Conservation (phyloP, 1,140 invertebrate genomes). For the Drosophila rufa region DNA sequence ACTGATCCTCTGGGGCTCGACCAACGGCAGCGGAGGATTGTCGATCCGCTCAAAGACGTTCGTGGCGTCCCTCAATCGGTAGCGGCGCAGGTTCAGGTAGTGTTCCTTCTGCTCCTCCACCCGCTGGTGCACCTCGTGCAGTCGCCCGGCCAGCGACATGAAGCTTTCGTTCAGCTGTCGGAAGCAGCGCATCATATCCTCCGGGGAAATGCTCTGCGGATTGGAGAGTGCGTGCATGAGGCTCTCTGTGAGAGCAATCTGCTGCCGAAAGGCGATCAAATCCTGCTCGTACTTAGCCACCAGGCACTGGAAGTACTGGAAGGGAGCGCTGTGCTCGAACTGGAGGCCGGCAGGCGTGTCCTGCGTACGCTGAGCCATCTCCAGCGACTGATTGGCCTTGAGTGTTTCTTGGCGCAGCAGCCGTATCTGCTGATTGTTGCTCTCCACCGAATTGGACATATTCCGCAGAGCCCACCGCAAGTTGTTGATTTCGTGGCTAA, state of each 20-base stretch:
- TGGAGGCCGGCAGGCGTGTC: constrained; percentile 91
- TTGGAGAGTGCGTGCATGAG: constrained; percentile 90
- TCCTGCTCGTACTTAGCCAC: constrained; percentile 91
- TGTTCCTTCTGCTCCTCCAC: constrained; percentile 93
- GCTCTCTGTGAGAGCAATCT: constrained; percentile 91
- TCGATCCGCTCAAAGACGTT: constrained; percentile 90
- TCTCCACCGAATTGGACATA: constrained; percentile 87
- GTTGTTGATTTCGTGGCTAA: constrained; percentile 71
- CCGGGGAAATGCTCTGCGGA: constrained; percentile 88
- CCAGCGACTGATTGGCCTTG: constrained; percentile 90
- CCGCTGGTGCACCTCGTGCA: constrained; percentile 92
- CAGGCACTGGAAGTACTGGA: constrained; percentile 90
- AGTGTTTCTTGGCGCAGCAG: constrained; percentile 91
- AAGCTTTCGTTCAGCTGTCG: constrained; percentile 93
- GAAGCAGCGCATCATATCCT: constrained; percentile 89
- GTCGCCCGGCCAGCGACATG: constrained; percentile 92
- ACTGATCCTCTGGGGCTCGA: constrained; percentile 82
- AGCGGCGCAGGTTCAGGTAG: constrained; percentile 92
- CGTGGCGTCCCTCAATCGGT: constrained; percentile 91
- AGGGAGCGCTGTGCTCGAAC: constrained; percentile 91
- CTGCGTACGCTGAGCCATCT: constrained; percentile 92
- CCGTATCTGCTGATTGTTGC: constrained; percentile 88
- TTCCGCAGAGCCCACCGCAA: constrained; percentile 85
- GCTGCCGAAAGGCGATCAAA: constrained; percentile 89
- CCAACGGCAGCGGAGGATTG: constrained; percentile 49